Evolutionary conservation across 2,888 invertebrate species (phyloP).

Genomic region (Sarcophaga rosellei): DNA sequence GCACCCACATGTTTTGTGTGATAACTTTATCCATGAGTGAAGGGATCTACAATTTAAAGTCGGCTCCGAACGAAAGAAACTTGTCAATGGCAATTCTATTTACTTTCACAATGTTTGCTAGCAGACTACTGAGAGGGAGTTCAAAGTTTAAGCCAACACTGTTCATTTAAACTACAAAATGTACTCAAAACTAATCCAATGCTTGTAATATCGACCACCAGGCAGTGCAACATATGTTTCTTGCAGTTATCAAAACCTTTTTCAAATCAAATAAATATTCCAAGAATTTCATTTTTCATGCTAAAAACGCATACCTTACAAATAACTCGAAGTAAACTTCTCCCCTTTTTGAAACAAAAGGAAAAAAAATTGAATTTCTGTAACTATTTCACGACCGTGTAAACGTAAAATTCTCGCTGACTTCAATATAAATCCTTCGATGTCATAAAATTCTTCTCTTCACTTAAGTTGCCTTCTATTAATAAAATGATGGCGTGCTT

Average conservation of each 20-base stretch:
- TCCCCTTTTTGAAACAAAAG: not conserved
- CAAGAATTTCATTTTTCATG: conserved; percentile 1
- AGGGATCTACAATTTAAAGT: no score
- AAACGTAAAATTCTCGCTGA: not conserved
- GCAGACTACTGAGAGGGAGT: not conserved
- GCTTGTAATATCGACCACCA: not conserved
- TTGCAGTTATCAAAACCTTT: not conserved
- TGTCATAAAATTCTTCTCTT: conserved; percentile 9
- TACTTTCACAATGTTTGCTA: no score
- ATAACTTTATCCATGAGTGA: no score
- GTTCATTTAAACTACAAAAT: not conserved
- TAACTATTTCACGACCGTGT: conserved; percentile 25
- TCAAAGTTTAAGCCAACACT: not conserved
- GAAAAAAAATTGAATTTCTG: not conserved
- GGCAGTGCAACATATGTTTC: not conserved
- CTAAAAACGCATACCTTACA: not conserved
- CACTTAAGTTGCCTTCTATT: not conserved
- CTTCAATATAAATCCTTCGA: not conserved
- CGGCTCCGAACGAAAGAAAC: no score
- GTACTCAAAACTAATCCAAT: not conserved
- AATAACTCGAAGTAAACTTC: not conserved
- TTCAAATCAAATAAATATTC: not conserved
- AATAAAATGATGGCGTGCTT: conserved; percentile 40
- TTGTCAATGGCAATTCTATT: no score
- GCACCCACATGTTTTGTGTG: no score